Percentiles rank a stretch among this genome's conserved stretches.
These are phyloP conservation scores for Lagodon rhomboides DNA, from an alignment of 2,797 vertebrate species.

Conservation along the genomic window DNA sequence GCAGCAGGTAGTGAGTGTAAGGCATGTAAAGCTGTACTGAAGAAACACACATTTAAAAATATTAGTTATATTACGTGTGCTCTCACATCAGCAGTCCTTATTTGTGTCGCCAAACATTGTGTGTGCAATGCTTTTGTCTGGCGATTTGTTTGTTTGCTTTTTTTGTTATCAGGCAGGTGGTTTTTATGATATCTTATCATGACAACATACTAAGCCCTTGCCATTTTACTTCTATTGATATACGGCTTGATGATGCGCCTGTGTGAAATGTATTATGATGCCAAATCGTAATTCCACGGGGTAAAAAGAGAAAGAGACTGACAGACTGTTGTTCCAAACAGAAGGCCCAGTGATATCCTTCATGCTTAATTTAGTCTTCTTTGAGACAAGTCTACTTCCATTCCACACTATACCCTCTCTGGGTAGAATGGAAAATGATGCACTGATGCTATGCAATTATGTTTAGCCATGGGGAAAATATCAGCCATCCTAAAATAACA, in stretches of 20 bases:
- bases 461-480: neutral
- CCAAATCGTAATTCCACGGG: conserved; percentile 12
- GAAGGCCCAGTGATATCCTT: conserved; percentile 6
- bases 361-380: conserved; percentile 27
- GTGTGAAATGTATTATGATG: conserved; percentile 38
- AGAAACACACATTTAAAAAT: conserved; percentile 8
- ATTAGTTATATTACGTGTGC: neutral
- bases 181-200: conserved; percentile 7
- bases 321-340: conserved; percentile 32
- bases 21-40: conserved; percentile 19
- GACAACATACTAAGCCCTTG: neutral
- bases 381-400: conserved; percentile 18
- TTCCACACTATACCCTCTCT: conserved; percentile 22
- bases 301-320: conserved; percentile 24
- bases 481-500: neutral
- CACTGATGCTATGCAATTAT: conserved; percentile 1
- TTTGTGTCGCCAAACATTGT: neutral
- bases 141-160: neutral
- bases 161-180: conserved; percentile 17
- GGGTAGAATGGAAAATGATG: conserved; percentile 7
- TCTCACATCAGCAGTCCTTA: neutral
- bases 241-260: neutral
- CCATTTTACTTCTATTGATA: conserved; percentile 16
- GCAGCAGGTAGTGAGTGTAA: conserved; percentile 79
- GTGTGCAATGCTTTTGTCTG: neutral